Base-by-base conservation (phyloP, 1,140 invertebrate species). In the Pachyrhynchus sulphureomaculatus region DNA sequence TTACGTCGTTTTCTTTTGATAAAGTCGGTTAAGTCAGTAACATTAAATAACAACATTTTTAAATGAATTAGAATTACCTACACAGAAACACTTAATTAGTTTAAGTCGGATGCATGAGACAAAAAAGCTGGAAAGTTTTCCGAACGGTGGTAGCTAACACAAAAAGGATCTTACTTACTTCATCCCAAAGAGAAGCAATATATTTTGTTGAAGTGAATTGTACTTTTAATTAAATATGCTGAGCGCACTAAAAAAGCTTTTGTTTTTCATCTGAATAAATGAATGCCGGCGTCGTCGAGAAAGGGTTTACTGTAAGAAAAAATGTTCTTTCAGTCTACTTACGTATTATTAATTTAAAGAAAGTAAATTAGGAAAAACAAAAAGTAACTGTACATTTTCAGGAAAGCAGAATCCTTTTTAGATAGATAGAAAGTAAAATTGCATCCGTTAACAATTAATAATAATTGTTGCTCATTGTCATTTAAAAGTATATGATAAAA, bases 181-280 rank as follows among this genome's bases (percentile, higher is more conserved):
- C 13, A 33, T 29, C 20, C n/a, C 44, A 20, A 39, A 55, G 37
- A 55, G 44, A 44, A 36, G 52, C 52, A 55, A 55, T 39, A 55
- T 42, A 23, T 44, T 44, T 42, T 26, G 52, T 55, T 39, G 18
- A 32, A 18, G 34, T 20, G 36, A 53, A 29, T 55, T 42, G 26
- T 33, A 12, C 52, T 32, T 55, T 44, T 55, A 55, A 55, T 55
- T 44, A 55, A 55, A 55, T 55, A 55, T 55, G n/a, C n/a, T 55
- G 29, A 17, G 37, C 37, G 29, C 41, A 55, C 21, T 44, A 42
- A 55, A 44, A 44, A 42, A 39, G n/a, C n/a, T n/a, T 39, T 55
- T 44, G 41, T 42, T 42, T 39, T 44, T 44, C 41, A 55, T 55
- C 52, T 29, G 44, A 55, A 55, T 55, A 26, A 55, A 55, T 55